These are phyloP conservation scores for Sinocyclocheilus maitianheensis DNA, from an alignment of 2,113 vertebrate species.

Conservation along the genomic window DNA sequence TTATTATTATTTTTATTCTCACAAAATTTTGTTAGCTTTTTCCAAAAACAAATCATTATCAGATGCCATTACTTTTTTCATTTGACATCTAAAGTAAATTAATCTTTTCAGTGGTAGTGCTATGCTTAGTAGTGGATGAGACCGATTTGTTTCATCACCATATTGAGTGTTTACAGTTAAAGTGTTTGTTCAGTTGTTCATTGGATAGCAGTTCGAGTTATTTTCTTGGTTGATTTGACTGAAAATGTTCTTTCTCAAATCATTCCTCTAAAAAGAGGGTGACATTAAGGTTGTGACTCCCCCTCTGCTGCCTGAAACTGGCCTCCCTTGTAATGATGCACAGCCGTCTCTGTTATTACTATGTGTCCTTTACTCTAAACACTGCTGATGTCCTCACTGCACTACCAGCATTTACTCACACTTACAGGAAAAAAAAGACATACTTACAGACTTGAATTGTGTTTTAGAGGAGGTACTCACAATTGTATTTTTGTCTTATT, in stretches of 20 bases:
- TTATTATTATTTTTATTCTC: neutral
- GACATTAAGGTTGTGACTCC: neutral
- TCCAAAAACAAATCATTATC: neutral
- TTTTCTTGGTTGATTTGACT: neutral
- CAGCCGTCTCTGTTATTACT: constrained; percentile 71
- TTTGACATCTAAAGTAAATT: no score
- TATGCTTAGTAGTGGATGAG: neutral
- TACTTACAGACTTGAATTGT: neutral
- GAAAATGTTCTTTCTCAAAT: neutral
- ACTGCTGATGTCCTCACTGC: constrained; percentile 52
- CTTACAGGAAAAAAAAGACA: neutral
- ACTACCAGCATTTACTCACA: constrained; percentile 25
- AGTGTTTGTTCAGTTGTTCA: neutral
- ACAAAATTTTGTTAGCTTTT: neutral
- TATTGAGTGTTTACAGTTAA: neutral
- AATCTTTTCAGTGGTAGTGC: neutral
- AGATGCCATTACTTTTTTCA: no score
- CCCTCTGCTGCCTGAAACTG: constrained; percentile 72
- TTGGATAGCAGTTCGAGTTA: neutral
- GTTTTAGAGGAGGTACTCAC: neutral
- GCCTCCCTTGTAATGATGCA: constrained; percentile 62
- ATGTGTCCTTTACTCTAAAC: constrained; percentile 69
- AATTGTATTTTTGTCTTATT: neutral
- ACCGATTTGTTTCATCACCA: neutral
- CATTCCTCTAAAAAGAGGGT: neutral